Evolutionary conservation across 2,113 vertebrate genomes (phyloP).

Genomic region (Cichladusa arquata): DNA sequence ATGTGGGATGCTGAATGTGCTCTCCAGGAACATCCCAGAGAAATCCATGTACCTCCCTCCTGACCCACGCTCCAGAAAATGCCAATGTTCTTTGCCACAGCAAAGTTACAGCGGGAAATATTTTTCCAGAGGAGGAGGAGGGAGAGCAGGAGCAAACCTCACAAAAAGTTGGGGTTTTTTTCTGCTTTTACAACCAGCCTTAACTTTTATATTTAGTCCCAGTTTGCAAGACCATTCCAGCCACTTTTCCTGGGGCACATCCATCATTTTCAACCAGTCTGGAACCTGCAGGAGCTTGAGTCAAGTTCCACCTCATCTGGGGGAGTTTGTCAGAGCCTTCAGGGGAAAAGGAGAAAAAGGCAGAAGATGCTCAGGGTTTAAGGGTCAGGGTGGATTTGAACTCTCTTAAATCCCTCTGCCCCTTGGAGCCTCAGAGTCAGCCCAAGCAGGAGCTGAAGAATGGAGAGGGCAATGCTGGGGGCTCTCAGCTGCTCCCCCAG

Average conservation of each 20-base stretch:
- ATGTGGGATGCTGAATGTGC: background rate
- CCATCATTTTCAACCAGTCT: background rate
- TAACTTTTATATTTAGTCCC: background rate
- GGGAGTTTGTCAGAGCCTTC: background rate
- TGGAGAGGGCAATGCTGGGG: background rate
- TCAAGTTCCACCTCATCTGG: background rate
- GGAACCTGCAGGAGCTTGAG: background rate
- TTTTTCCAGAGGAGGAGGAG: background rate
- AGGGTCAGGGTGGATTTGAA: background rate
- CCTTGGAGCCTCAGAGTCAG: background rate
- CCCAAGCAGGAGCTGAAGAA: background rate
- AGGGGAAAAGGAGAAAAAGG: background rate
- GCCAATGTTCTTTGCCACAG: background rate
- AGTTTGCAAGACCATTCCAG: background rate
- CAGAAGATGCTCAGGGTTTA: background rate
- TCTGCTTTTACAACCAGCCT: background rate
- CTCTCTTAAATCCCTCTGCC: background rate
- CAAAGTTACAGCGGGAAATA: background rate
- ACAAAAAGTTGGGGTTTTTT: background rate
- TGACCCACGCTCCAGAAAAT: background rate
- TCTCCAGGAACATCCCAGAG: background rate
- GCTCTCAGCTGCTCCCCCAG: background rate
- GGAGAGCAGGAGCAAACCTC: background rate
- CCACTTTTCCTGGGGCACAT: background rate
- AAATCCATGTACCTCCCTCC: accelerated